These are phyloP conservation scores for Brachionus sp. DNA, from an alignment of 1,140 invertebrate species.

Conservation along the genomic window DNA sequence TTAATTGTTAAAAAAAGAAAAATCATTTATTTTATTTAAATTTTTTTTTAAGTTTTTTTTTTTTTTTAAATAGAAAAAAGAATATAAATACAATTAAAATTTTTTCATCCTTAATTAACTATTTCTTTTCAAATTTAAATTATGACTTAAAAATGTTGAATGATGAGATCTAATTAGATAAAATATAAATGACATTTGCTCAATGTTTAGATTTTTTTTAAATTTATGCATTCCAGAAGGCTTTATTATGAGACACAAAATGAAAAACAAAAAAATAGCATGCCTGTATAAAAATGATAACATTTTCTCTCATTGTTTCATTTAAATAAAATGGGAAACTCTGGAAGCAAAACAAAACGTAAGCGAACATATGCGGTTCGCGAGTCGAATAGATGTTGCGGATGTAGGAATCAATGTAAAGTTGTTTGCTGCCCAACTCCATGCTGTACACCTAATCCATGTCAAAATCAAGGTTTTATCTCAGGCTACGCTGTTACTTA, in stretches of 20 bases:
- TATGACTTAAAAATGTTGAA: not conserved
- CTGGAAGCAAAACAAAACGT: not conserved
- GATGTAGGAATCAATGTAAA: constrained; percentile 6
- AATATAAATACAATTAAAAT: not conserved
- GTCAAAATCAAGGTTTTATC: not conserved
- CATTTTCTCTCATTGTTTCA: not conserved
- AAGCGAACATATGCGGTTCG: not conserved
- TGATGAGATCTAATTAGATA: not conserved
- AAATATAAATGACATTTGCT: not conserved
- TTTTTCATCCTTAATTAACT: not conserved
- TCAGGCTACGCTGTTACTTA: not conserved
- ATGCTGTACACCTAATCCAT: not conserved
- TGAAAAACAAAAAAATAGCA: not conserved
- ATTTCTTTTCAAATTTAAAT: not conserved
- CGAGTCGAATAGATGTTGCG: not conserved
- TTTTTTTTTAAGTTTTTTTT: not conserved
- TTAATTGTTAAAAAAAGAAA: not conserved
- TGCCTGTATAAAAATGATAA: not conserved
- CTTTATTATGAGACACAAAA: not conserved
- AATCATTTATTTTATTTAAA: no score
- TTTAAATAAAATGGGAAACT: constrained; percentile 9
- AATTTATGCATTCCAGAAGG: not conserved
- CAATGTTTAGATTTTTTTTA: not conserved
- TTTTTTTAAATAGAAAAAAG: no score
- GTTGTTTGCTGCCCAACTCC: not conserved